Evolutionary conservation across 2,888 invertebrate species (phyloP).

Genomic region (Andrena trimmerana): DNA sequence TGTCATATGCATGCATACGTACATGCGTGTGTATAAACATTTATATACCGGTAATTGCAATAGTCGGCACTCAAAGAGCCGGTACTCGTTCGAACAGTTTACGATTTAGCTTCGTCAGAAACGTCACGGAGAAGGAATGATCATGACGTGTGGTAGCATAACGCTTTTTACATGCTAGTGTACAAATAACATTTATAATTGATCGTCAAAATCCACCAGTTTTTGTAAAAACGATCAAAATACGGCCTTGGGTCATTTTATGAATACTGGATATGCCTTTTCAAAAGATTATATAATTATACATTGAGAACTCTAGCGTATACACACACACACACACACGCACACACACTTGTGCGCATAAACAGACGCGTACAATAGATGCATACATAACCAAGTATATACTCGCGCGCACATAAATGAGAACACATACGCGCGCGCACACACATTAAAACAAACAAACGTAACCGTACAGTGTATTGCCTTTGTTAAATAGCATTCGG

Average conservation of each 20-base stretch:
- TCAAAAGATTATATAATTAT: conserved; percentile 71
- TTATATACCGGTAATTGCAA: conserved; percentile 56
- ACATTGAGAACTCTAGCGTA: conserved; percentile 71
- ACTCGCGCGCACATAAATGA: background rate
- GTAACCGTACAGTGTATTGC: conserved; percentile 81
- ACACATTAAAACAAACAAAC: conserved; percentile 43
- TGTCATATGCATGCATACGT: conserved; percentile 3
- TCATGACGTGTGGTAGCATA: conserved; percentile 81
- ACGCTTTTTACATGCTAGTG: conserved; percentile 82
- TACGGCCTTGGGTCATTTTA: conserved; percentile 59
- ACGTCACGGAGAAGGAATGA: conserved; percentile 68
- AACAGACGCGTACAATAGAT: background rate
- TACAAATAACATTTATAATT: conserved; percentile 78
- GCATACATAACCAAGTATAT: conserved; percentile 7
- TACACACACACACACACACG: background rate
- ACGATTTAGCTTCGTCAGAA: conserved; percentile 71
- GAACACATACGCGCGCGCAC: background rate
- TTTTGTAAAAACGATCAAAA: conserved; percentile 66
- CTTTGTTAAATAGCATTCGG: conserved; percentile 84
- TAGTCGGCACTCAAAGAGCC: conserved; percentile 51
- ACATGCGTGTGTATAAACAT: conserved; percentile 14
- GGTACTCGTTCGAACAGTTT: conserved; percentile 71
- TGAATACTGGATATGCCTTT: conserved; percentile 77
- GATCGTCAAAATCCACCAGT: conserved; percentile 69
- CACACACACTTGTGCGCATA: background rate